Conservation (phyloP, 2,888 invertebrate genomes). For the Cordilura impudica region DNA sequence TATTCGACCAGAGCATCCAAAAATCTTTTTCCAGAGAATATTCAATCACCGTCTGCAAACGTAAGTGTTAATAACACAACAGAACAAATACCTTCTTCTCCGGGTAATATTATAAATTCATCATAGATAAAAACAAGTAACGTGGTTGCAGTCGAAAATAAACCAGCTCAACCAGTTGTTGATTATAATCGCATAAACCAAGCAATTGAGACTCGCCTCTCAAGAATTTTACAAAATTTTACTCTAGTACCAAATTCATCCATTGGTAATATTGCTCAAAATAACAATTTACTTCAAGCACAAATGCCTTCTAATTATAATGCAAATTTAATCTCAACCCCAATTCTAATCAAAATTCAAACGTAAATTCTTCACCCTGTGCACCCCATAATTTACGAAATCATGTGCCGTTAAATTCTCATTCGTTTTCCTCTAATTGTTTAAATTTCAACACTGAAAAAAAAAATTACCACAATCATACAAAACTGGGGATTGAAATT, state of each 20-base stretch:
- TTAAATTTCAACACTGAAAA: slow-evolving; percentile 8
- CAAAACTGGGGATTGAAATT: slow-evolving; percentile 52
- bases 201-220: not conserved
- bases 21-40: not conserved
- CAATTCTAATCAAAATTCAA: no score
- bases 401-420: no score
- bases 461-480: slow-evolving; percentile 35
- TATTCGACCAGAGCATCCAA: not conserved
- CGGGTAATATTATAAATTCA: no score
- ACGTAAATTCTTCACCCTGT: no score
- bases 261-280: not conserved
- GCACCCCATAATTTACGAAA: no score
- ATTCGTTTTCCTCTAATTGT: not conserved
- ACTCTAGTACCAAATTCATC: not conserved
- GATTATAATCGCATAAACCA: slow-evolving; percentile 10
- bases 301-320: no score
- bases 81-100: no score
- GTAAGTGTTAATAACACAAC: no score
- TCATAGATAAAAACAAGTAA: not conserved
- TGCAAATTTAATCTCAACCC: no score
- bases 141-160: not conserved
- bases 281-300: no score
- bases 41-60: not conserved
- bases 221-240: not conserved
- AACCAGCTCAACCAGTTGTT: not conserved